phyloP scores from a whole-genome alignment of 1,140 invertebrate genomes.

The Rhynchophorus ferrugineus region DNA sequence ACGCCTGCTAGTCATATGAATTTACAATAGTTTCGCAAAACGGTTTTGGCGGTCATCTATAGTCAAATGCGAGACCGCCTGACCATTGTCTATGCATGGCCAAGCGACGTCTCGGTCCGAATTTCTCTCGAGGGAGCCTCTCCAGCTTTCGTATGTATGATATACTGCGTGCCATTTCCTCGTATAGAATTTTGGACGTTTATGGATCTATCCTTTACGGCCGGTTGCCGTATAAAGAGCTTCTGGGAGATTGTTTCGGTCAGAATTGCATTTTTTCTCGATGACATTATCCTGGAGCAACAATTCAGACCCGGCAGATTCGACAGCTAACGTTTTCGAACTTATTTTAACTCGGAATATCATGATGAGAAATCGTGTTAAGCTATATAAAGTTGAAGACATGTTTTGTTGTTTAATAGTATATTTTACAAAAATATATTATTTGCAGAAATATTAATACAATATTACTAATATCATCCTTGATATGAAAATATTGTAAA shows the following conservation, averaged over 20 bases:
- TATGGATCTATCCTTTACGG: constrained; percentile 27
- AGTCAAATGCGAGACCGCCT: constrained; percentile 36
- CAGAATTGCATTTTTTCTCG: constrained; percentile 20
- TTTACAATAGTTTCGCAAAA: constrained; percentile 37
- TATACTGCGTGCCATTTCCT: constrained; percentile 34
- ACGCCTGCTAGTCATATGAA: constrained; percentile 30
- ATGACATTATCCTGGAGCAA: too few relatives aligned
- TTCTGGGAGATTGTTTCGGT: constrained; percentile 9
- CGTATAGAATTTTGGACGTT: constrained; percentile 36
- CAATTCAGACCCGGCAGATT: too few relatives aligned
- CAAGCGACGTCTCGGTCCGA: constrained; percentile 32
- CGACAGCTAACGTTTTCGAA: too few relatives aligned
- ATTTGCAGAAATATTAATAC: too few relatives aligned
- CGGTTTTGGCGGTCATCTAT: constrained; percentile 39
- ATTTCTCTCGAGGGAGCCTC: constrained; percentile 34
- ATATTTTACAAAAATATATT: too few relatives aligned
- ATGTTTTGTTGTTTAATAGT: too few relatives aligned
- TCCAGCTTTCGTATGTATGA: constrained; percentile 37
- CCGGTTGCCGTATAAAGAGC: constrained; percentile 15
- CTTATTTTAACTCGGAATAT: too few relatives aligned
- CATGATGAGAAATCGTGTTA: too few relatives aligned
- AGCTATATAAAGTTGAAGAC: too few relatives aligned
- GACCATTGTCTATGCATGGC: constrained; percentile 36
- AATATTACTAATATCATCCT: too few relatives aligned
- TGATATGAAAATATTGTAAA: too few relatives aligned